phyloP scores from a whole-genome alignment of 2,888 invertebrate species.

The Pristionchus arcanus region DNA sequence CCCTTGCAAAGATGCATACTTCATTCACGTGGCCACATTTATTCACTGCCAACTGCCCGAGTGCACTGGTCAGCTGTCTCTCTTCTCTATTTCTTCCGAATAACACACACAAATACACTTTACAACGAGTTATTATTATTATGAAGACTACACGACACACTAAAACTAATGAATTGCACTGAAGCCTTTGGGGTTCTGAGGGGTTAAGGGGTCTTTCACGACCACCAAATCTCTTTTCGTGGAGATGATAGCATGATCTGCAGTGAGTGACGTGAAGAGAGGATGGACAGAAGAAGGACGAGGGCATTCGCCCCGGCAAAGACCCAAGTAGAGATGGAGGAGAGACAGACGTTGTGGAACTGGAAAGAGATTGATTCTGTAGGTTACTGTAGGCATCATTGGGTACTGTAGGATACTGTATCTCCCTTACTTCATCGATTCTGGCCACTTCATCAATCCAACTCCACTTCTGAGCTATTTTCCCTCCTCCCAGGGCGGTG shows the following conservation, averaged over 20 bases:
- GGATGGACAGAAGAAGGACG: conserved; percentile 36
- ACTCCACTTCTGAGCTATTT: conserved; percentile 9
- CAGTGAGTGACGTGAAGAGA: conserved; percentile 17
- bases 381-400: background rate
- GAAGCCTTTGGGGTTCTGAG: conserved; percentile 1
- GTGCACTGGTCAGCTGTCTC: background rate
- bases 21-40: background rate
- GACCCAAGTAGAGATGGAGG: background rate
- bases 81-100: background rate
- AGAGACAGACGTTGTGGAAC: conserved; percentile 35
- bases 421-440: background rate
- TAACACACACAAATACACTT: conserved; percentile 22
- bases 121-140: conserved; percentile 41
- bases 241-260: conserved; percentile 14
- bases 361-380: background rate
- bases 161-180: conserved; percentile 20
- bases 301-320: conserved; percentile 34
- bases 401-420: background rate
- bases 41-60: conserved; percentile 15
- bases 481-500: background rate
- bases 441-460: conserved; percentile 47
- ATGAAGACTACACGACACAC: background rate
- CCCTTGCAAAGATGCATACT: background rate
- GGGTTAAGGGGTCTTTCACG: background rate
- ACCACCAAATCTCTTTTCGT: background rate